Evolutionary conservation across 1,140 invertebrate species (phyloP), one percentile per base, ranked within the genome.

Genomic region (Drosophila oshimai): DNA sequence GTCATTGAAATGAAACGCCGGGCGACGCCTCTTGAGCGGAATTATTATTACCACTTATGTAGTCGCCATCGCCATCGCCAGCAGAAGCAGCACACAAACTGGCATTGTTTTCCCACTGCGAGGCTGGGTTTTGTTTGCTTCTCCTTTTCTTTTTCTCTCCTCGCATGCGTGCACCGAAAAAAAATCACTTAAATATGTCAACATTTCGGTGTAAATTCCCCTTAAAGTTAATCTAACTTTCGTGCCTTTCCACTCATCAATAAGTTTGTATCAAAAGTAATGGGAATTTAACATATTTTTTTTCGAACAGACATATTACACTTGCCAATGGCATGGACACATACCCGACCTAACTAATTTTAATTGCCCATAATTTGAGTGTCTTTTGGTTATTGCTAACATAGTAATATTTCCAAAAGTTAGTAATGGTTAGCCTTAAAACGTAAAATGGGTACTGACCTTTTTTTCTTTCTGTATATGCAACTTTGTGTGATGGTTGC

Each of bases 31-130:
- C 86, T 84, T 80, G 84, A 89, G 65, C 86, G 73, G 79, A 86
- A 84, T 89, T 89, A 84, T 89, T 89, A 89, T 89, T 89, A 75
- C 86, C 86, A 89, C 86, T 89, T 86, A 80, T 84, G 69, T 70
- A 83, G 60, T 71, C 47, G 65, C 54, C 70, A 72, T 73, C 58
- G 41, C 53, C 67, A 86, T 44, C 64, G 62, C 50, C 45, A 57
- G 22, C 51, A 37, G 53, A n/a, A n/a, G n/a, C n/a, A n/a, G n/a
- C n/a, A n/a, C 61, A 64, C 31, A 58, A 55, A 81, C 74, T 54
- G 65, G 53, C 77, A 84, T 84, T 86, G 80, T 84, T 86, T 83
- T 77, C 70, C 74, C 79, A 84, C 74, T 84, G 69, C 54, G 46
- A 42, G 68, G 45, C 49, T 60, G 60, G 73, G 74, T 74, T 74